Evolutionary conservation across 2,113 vertebrate species (phyloP), one percentile per base, ranked within the genome.

Genomic region (Gobius niger): DNA sequence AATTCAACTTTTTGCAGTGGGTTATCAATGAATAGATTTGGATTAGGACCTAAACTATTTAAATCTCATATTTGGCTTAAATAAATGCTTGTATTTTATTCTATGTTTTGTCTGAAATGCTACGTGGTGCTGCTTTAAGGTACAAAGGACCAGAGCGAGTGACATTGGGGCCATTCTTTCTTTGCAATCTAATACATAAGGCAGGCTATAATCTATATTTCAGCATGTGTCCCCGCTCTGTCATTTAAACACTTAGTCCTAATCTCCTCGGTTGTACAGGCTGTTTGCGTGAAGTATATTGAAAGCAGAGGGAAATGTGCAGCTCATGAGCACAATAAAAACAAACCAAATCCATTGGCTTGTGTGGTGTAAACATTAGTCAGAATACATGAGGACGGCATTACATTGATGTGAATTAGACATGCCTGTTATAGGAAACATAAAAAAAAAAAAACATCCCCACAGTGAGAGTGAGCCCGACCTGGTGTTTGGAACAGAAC

Each of bases 321-420:
- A 87, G 80, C 81, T 88, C 75, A 85, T 90, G 82, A 88, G 80
- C 73, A 47, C 63, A 84, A 80, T 75, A 68, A 85, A 90, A 88
- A 88, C 87, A 85, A 89, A 84, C 44, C 47, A 74, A 80, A 87
- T 81, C 78, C 85, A 66, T 87, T 88, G 88, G 88, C 77, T 75
- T 70, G 86, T 77, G 81, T 65, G 88, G 86, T 81, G n/a, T 90
- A 90, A 91, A 91, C 87, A 90, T 86, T 76, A 82, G 87, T 82
- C 78, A 78, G 82, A 81, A 72, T 80, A 80, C 86, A 91, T 88
- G 77, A 82, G 90, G 88, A 87, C 75, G 2, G 74, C 84, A 87
- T 90, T 89, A 91, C 82, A 83, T 86, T 63, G 86, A 84, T 84
- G 81, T 81, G 65, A 87, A 86, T 88, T 87, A 81, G 87, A 87